Percentiles rank a stretch among this genome's conserved stretches.
phyloP scores from a whole-genome alignment of 2,113 vertebrate genomes.

The Sialia sialis region DNA sequence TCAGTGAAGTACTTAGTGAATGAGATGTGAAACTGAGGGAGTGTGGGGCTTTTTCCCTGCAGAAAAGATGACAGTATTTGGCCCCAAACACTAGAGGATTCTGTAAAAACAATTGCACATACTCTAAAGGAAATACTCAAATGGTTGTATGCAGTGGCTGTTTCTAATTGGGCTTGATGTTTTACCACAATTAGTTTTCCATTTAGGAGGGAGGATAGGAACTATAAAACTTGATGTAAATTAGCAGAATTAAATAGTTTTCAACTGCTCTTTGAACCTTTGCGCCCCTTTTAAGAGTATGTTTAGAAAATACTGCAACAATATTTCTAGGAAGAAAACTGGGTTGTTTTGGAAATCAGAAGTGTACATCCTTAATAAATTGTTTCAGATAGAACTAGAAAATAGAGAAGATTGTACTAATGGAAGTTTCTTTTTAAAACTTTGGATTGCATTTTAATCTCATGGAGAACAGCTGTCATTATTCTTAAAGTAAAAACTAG shows the following conservation, averaged over 20 bases:
- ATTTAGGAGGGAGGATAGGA: neutral
- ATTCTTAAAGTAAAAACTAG: neutral
- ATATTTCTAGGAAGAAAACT: neutral
- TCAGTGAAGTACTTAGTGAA: neutral
- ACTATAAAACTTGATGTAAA: neutral
- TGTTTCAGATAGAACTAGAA: neutral
- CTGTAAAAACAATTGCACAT: neutral
- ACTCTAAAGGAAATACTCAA: neutral
- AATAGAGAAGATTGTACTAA: neutral
- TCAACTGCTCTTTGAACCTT: neutral
- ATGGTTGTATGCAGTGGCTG: neutral
- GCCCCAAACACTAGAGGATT: neutral
- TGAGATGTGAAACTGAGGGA: neutral
- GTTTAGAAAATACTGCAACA: neutral
- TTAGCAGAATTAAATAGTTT: neutral
- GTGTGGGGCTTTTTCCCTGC: neutral
- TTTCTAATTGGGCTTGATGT: conserved; percentile 3
- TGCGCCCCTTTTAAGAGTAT: neutral
- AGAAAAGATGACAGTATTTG: neutral
- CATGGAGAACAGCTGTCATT: neutral
- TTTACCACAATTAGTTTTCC: conserved; percentile 10
- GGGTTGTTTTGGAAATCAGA: neutral
- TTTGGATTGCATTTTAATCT: neutral
- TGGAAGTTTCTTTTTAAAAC: neutral
- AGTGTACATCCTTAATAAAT: neutral